These are phyloP conservation scores for Aphidoletes aphidimyza DNA, from an alignment of 2,888 invertebrate species.

Conservation along the genomic window DNA sequence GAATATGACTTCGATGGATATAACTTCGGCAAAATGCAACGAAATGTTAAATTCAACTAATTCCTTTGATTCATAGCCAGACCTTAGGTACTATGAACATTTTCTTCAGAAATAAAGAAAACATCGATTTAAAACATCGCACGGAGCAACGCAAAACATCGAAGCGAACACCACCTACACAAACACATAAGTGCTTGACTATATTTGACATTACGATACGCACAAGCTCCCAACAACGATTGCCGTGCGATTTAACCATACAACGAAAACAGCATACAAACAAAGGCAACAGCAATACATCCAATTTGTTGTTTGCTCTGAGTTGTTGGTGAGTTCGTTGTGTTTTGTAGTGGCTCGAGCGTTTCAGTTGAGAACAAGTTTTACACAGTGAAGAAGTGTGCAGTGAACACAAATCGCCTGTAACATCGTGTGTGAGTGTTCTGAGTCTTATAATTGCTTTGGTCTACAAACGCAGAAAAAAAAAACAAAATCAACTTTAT, in stretches of 20 bases:
- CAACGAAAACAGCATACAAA: conserved; percentile 12
- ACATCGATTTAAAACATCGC: not conserved
- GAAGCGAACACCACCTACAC: not conserved
- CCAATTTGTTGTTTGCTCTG: not conserved
- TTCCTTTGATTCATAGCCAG: too few species aligned
- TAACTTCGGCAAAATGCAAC: too few species aligned
- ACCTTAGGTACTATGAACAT: too few species aligned
- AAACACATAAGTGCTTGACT: not conserved
- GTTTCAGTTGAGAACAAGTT: conserved; percentile 28
- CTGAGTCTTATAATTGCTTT: not conserved
- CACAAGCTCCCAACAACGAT: not conserved
- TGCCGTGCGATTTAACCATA: not conserved
- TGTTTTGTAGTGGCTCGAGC: not conserved
- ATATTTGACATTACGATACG: not conserved
- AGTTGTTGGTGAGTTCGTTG: not conserved
- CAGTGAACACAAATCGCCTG: not conserved
- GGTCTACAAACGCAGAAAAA: not conserved
- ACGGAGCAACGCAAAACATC: not conserved
- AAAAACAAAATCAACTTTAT: not conserved
- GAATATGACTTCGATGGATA: too few species aligned
- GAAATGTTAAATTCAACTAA: too few species aligned
- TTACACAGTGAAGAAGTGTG: not conserved
- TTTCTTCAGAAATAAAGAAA: too few species aligned
- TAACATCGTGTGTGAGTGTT: conserved; percentile 40
- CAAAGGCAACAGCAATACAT: not conserved